Conservation (phyloP, 2,113 vertebrate species). For the Egretta garzetta region DNA sequence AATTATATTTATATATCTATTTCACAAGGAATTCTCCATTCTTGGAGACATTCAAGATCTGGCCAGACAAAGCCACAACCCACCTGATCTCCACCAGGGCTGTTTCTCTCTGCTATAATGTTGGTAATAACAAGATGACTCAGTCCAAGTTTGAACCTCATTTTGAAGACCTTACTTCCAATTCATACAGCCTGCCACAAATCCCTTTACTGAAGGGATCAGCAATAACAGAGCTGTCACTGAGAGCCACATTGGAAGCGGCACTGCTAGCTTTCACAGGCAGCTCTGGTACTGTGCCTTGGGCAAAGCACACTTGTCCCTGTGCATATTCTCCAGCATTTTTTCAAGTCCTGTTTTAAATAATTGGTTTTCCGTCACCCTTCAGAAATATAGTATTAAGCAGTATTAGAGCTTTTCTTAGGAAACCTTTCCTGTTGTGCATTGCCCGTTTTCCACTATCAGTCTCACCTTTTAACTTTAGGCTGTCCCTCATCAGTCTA, state of each 20-base stretch:
- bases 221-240: neutral
- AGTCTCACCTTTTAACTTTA: neutral
- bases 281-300: neutral
- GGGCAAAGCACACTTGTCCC: neutral
- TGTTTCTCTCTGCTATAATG: neutral
- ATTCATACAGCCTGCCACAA: neutral
- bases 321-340: neutral
- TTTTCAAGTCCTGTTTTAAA: neutral
- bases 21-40: neutral
- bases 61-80: neutral
- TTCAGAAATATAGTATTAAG: neutral
- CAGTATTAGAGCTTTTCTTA: neutral
- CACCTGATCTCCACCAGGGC: too few relatives aligned
- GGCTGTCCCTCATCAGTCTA: neutral
- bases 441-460: neutral
- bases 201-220: neutral
- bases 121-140: fast-evolving
- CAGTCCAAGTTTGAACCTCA: neutral
- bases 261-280: neutral
- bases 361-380: neutral
- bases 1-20: neutral
- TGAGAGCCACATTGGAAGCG: neutral
- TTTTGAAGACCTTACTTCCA: neutral
- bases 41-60: neutral
- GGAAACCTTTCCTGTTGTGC: neutral